Evolutionary conservation across 2,113 vertebrate genomes (phyloP).

Genomic region (Chloropsis cyanopogon): DNA sequence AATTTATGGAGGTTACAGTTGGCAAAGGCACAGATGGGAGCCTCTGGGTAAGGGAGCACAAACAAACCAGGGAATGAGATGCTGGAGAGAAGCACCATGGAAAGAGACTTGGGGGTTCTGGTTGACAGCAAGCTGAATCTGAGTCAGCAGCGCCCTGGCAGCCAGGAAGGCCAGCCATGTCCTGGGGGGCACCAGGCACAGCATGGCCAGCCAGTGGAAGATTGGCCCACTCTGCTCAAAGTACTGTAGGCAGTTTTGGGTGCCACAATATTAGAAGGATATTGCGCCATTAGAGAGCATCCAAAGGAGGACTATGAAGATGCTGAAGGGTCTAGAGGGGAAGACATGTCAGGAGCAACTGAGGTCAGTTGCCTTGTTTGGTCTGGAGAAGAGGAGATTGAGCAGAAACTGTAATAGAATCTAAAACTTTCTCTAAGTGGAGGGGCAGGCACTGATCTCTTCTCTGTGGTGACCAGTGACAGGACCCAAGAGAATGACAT

Average conservation of each 20-base stretch:
- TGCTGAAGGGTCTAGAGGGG: neutral
- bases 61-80: neutral
- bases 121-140: neutral
- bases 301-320: neutral
- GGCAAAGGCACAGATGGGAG: neutral
- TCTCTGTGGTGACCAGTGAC: neutral
- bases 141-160: neutral
- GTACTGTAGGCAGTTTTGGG: neutral
- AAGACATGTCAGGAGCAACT: neutral
- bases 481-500: neutral
- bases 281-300: neutral
- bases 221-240: neutral
- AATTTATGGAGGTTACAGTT: neutral
- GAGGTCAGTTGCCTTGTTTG: neutral
- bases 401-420: rapidly evolving
- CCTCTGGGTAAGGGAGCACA: neutral
- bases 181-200: neutral
- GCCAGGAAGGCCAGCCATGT: neutral
- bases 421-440: neutral
- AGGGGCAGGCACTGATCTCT: neutral
- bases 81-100: rapidly evolving
- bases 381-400: neutral
- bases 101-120: neutral
- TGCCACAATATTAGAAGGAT: neutral
- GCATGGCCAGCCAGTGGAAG: rapidly evolving